Evolutionary conservation across 1,140 invertebrate genomes (phyloP).

Genomic region (Ips typographus): DNA sequence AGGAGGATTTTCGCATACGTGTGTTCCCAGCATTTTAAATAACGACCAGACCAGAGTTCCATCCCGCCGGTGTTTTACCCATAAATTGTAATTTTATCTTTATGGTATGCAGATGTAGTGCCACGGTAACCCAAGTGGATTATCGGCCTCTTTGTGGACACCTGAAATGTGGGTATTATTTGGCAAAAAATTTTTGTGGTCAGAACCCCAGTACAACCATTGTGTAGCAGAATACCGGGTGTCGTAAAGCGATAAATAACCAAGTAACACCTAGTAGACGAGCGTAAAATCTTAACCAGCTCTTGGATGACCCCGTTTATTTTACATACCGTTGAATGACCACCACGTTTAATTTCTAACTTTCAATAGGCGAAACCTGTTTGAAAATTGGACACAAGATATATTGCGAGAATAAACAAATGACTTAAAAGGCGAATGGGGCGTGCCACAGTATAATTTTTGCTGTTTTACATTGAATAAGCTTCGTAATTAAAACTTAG

Average conservation of each 20-base stretch:
- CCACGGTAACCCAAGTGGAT: too few species aligned
- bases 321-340: slow-evolving; percentile 18
- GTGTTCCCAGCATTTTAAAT: background rate
- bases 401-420: slow-evolving; percentile 5
- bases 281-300: background rate
- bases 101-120: background rate
- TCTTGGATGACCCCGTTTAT: slow-evolving; percentile 19
- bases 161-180: background rate
- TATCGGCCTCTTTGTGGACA: background rate
- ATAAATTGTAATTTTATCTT: slow-evolving; percentile 16
- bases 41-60: background rate
- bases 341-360: slow-evolving; percentile 22
- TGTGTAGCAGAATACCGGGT: background rate
- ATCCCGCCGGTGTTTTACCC: background rate
- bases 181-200: background rate
- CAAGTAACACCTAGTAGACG: background rate
- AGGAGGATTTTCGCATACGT: slow-evolving; percentile 5
- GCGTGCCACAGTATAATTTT: background rate
- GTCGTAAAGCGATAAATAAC: slow-evolving; percentile 2
- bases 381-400: slow-evolving; percentile 20
- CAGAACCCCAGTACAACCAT: background rate
- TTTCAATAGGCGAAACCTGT: slow-evolving; percentile 27
- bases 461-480: background rate
- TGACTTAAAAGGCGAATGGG: background rate
- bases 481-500: too few species aligned